Conservation (phyloP, 2,797 vertebrate genomes). For the Uromys caudimaculatus region DNA sequence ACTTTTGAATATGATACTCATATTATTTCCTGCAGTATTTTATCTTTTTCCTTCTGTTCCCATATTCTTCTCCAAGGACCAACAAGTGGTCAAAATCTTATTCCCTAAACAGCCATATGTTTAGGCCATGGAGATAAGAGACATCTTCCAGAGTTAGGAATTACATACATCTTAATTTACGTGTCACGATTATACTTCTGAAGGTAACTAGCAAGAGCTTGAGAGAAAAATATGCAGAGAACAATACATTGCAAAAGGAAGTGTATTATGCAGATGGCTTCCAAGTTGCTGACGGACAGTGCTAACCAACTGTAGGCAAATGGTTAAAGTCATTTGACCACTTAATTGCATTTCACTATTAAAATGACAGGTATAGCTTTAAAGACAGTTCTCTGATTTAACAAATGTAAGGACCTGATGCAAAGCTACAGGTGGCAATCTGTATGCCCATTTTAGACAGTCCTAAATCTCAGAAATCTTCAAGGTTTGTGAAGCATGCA, state of each 20-base stretch:
- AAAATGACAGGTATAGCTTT: background rate
- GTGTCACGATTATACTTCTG: background rate
- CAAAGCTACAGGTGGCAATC: background rate
- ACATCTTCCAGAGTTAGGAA: background rate
- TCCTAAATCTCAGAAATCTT: background rate
- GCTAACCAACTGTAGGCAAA: background rate
- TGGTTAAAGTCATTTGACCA: background rate
- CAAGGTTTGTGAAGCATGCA: background rate
- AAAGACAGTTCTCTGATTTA: background rate
- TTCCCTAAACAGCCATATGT: background rate
- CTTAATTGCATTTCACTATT: constrained; percentile 35
- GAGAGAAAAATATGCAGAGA: background rate
- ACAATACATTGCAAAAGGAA: background rate
- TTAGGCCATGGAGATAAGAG: background rate
- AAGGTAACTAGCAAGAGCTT: background rate
- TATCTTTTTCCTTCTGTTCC: background rate
- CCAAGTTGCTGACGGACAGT: background rate
- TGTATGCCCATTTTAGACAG: background rate
- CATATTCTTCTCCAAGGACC: background rate
- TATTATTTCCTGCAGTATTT: background rate
- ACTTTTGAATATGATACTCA: background rate
- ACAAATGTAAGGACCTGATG: background rate
- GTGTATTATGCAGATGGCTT: background rate
- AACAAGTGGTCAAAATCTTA: background rate
- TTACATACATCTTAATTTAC: background rate